Evolutionary conservation across 2,888 invertebrate species (phyloP).

Genomic region (Eupelmus urozonus): DNA sequence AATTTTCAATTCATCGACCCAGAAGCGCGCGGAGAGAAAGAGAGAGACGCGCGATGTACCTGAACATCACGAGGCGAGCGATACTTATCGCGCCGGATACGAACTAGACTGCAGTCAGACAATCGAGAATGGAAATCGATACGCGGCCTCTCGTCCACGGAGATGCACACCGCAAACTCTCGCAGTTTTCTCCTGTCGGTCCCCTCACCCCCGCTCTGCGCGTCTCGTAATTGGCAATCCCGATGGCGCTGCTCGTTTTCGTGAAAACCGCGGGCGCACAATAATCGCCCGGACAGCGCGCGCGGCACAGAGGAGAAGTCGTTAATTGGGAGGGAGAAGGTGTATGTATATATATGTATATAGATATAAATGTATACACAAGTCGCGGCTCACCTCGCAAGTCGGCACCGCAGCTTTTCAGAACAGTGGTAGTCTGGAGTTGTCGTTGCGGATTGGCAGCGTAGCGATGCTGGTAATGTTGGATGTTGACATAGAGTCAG

Average conservation of each 20-base stretch:
- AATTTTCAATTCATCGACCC: conserved; percentile 42
- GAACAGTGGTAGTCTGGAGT: background rate
- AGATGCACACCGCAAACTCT: background rate
- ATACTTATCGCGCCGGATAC: conserved; percentile 46
- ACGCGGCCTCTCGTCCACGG: background rate
- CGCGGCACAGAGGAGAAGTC: background rate
- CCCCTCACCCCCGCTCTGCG: background rate
- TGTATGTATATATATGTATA: background rate
- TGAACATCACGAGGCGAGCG: conserved; percentile 25
- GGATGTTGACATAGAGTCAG: conserved; percentile 16
- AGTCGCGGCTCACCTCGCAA: conserved; percentile 49
- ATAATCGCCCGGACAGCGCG: background rate
- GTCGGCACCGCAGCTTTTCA: conserved; percentile 40
- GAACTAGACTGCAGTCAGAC: conserved; percentile 50
- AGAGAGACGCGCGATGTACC: background rate
- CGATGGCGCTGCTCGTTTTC: background rate
- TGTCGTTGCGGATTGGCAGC: conserved; percentile 8
- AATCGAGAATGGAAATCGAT: conserved; percentile 49
- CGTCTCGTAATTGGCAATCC: conserved; percentile 29
- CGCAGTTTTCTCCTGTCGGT: background rate
- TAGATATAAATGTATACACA: background rate
- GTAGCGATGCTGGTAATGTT: background rate
- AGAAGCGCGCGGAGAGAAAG: background rate
- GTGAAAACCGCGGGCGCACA: conserved; percentile 12
- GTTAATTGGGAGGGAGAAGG: background rate